Evolutionary conservation across 30 jellyfish, hydroid and myxozoan genomes (phyloP).

Genomic region (Aurelia sp.): DNA sequence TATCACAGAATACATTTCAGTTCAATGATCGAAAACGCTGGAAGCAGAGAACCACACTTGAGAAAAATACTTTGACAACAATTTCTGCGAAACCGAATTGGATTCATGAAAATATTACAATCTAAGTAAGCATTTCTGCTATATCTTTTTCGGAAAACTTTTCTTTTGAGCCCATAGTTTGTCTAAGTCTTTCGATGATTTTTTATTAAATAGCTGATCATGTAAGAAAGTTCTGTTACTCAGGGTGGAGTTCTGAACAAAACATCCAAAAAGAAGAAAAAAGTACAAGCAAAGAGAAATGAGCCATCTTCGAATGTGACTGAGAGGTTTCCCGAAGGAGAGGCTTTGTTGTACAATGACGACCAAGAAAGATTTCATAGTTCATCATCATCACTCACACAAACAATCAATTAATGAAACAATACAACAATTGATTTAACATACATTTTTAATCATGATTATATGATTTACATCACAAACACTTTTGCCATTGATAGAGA

Average conservation of each 20-base stretch:
- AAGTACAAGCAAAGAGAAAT: neutral
- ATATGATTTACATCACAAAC: too few species aligned
- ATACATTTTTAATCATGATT: too few species aligned
- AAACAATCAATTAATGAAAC: neutral
- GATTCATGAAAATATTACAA: too few species aligned
- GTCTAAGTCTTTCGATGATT: too few species aligned
- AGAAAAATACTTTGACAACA: too few species aligned
- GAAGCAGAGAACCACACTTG: too few species aligned
- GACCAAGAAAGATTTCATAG: constrained; percentile 32
- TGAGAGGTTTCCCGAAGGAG: constrained; percentile 18
- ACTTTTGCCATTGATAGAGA: too few species aligned
- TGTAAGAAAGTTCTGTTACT: neutral
- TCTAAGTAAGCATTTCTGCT: too few species aligned
- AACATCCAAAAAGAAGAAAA: constrained; percentile 43
- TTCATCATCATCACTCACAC: constrained; percentile 17
- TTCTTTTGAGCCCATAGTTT: too few species aligned
- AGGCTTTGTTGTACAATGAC: constrained; percentile 7
- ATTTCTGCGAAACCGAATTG: too few species aligned
- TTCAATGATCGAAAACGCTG: too few species aligned
- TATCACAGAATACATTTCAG: too few species aligned
- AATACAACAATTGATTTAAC: neutral
- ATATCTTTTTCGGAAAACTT: neutral
- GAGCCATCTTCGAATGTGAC: neutral
- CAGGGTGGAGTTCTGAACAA: constrained; percentile 78
- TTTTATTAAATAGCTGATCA: neutral